phyloP scores from a whole-genome alignment of 2,113 vertebrate species.

The Chamaea fasciata region DNA sequence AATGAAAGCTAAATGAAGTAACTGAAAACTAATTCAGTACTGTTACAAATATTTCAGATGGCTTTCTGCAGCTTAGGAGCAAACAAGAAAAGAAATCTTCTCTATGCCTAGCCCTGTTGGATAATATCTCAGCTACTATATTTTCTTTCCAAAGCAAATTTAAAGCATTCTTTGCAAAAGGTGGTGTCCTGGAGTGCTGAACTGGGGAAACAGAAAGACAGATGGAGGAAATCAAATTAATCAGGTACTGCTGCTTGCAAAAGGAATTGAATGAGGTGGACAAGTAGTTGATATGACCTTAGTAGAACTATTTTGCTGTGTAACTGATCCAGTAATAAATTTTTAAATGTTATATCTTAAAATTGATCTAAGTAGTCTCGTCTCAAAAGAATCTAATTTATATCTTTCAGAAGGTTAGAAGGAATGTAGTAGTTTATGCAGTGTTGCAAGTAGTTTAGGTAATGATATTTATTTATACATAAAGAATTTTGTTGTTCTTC shows the following conservation, averaged over 20 bases:
- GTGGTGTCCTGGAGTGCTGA: slow-evolving; percentile 51
- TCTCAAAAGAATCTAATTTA: background rate
- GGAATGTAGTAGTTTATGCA: background rate
- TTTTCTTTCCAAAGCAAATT: slow-evolving; percentile 50
- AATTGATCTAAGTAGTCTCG: background rate
- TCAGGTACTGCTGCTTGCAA: slow-evolving; percentile 31
- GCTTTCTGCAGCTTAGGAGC: background rate
- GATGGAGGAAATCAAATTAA: slow-evolving; percentile 58
- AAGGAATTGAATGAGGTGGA: slow-evolving; percentile 38
- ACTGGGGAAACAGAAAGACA: slow-evolving; percentile 51
- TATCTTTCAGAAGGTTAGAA: background rate
- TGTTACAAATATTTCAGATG: slow-evolving; percentile 2
- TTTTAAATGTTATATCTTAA: background rate
- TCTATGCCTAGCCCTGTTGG: background rate
- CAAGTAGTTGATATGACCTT: background rate
- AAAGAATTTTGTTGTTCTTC: background rate
- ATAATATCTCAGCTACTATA: slow-evolving; percentile 15
- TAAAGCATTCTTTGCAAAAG: slow-evolving; percentile 58
- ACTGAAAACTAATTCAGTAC: slow-evolving; percentile 18
- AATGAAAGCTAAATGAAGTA: slow-evolving; percentile 47
- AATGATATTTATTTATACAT: background rate
- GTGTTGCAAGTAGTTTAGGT: background rate
- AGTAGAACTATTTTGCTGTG: background rate
- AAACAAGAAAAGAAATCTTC: background rate
- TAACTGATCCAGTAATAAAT: background rate